These are phyloP conservation scores for Graptemys geographica DNA, from an alignment of 2,797 vertebrate genomes.

Conservation along the genomic window DNA sequence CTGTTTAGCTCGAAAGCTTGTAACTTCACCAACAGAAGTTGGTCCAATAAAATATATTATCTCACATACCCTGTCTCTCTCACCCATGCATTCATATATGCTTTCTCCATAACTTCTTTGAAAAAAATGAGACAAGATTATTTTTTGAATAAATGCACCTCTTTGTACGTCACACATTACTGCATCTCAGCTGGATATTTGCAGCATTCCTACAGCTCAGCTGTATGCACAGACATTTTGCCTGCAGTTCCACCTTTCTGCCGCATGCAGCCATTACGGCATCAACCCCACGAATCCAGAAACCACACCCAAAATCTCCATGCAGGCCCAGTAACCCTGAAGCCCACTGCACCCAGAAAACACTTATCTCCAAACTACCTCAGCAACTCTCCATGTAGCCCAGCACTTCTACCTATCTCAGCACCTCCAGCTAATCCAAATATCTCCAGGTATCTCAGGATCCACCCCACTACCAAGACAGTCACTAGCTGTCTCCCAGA, in stretches of 20 bases:
- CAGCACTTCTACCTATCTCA: too few species aligned
- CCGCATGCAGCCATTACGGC: neutral
- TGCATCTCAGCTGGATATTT: constrained; percentile 11
- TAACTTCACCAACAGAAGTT: neutral
- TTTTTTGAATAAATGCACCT: neutral
- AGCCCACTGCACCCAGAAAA: neutral
- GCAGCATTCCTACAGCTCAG: neutral
- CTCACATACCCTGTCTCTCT: neutral
- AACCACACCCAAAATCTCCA: neutral
- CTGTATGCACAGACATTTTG: neutral
- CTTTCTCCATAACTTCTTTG: neutral
- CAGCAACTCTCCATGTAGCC: neutral
- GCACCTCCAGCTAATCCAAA: too few species aligned
- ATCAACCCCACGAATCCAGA: neutral
- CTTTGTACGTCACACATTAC: neutral
- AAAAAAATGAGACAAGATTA: neutral
- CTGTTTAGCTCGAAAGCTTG: neutral
- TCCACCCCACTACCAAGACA: too few species aligned
- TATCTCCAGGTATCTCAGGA: too few species aligned
- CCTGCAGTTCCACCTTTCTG: neutral
- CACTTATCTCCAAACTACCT: neutral
- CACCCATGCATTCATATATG: neutral
- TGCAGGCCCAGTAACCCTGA: fast-evolving
- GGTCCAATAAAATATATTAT: neutral
- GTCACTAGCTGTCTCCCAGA: too few species aligned